phyloP scores from a whole-genome alignment of 2,888 invertebrate genomes.

The Sinohyriopsis cumingii region DNA sequence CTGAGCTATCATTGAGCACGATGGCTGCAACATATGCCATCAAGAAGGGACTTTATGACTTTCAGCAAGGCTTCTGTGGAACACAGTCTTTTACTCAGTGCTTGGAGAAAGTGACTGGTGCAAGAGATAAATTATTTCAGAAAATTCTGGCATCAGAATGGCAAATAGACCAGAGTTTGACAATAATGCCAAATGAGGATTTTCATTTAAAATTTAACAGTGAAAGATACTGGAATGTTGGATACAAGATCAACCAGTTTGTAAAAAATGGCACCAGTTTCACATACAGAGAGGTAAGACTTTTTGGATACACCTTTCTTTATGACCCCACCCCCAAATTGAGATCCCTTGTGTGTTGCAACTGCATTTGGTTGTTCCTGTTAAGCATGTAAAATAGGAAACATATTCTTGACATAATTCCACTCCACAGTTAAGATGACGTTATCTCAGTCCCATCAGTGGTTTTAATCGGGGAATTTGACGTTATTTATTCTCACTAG shows the following conservation, averaged over 20 bases:
- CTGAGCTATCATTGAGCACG: conserved; percentile 49
- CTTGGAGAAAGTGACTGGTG: conserved; percentile 15
- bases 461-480: no score
- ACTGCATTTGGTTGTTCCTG: no score
- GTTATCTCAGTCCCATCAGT: no score
- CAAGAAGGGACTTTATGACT: conserved; percentile 52
- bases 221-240: conserved; percentile 50
- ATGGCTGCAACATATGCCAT: conserved; percentile 65
- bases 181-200: conserved; percentile 14
- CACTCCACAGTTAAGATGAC: no score
- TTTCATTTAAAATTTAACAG: conserved; percentile 42
- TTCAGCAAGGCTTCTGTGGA: conserved; percentile 21
- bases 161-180: conserved; percentile 15
- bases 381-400: no score
- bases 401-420: no score
- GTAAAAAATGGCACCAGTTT: conserved; percentile 11
- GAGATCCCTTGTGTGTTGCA: no score
- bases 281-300: conserved; percentile 36
- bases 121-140: conserved; percentile 39
- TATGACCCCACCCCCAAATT: no score
- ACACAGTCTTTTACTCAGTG: conserved; percentile 23
- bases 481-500: no score
- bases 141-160: conserved; percentile 30
- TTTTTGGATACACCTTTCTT: not conserved
- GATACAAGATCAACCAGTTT: conserved; percentile 46